Evolutionary conservation across 2,797 vertebrate genomes (phyloP).

Genomic region (Mallotus villosus): DNA sequence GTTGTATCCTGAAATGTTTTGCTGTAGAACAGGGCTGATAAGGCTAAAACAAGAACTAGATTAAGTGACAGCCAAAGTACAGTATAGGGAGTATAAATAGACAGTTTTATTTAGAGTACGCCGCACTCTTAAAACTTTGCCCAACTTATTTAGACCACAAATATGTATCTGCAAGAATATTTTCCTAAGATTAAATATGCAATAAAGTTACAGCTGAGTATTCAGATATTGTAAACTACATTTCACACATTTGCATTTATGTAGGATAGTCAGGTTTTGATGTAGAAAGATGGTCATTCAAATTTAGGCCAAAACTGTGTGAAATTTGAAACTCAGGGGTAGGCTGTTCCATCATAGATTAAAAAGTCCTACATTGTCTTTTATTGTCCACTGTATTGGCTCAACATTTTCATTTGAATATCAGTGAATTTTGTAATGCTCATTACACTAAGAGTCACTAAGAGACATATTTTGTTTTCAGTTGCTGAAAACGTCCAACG

Average conservation of each 20-base stretch:
- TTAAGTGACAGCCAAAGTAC: background rate
- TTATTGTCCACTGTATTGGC: background rate
- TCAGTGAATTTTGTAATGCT: background rate
- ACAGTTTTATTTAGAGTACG: background rate
- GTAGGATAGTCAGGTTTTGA: too few species aligned
- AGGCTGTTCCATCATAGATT: background rate
- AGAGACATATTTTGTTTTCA: slow-evolving; percentile 4
- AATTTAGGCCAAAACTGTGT: too few species aligned
- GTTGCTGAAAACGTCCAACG: slow-evolving; percentile 40
- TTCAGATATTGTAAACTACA: too few species aligned
- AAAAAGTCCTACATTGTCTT: background rate
- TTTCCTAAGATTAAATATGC: too few species aligned
- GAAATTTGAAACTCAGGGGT: too few species aligned
- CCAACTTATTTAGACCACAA: too few species aligned
- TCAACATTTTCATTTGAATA: background rate
- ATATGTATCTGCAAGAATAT: too few species aligned
- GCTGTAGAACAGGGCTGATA: too few species aligned
- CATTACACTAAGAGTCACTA: background rate
- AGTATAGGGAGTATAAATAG: background rate
- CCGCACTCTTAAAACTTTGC: background rate
- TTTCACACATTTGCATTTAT: too few species aligned
- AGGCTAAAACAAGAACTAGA: too few species aligned
- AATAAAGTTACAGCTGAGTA: too few species aligned
- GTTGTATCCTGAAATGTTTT: background rate
- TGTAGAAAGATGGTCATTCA: too few species aligned